These are phyloP conservation scores for Rhagoletis zephyria DNA, from an alignment of 1,140 invertebrate genomes.

Conservation along the genomic window DNA sequence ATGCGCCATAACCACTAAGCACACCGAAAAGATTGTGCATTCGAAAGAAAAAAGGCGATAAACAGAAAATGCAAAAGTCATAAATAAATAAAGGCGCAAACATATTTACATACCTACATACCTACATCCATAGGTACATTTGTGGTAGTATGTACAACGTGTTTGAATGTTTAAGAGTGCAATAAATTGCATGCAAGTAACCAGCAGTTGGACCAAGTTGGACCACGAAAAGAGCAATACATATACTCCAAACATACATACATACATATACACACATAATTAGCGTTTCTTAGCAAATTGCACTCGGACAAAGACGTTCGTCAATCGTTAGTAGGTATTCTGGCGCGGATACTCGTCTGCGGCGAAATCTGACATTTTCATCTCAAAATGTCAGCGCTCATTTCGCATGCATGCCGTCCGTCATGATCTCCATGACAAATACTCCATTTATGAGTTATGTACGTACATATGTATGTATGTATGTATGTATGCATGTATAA, in stretches of 20 bases:
- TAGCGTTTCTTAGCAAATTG: slow-evolving; percentile 66
- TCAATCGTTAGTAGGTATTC: background rate
- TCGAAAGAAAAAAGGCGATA: background rate
- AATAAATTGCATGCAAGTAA: slow-evolving; percentile 54
- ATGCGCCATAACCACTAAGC: too few species aligned
- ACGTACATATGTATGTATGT: too few species aligned
- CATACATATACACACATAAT: too few species aligned
- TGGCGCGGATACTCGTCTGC: too few species aligned
- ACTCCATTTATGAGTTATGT: background rate
- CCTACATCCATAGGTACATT: too few species aligned
- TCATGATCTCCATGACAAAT: background rate
- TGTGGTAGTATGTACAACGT: background rate
- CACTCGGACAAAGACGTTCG: background rate
- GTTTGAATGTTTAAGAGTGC: background rate
- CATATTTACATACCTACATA: background rate
- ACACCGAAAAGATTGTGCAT: background rate
- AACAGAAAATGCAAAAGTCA: slow-evolving; percentile 26
- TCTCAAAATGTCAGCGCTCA: background rate
- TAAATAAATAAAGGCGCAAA: background rate
- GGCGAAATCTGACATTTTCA: slow-evolving; percentile 22
- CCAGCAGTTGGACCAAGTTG: slow-evolving; percentile 64
- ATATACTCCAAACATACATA: too few species aligned
- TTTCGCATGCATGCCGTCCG: background rate
- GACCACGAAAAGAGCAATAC: slow-evolving; percentile 57
- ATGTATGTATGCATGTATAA: background rate